A percentile compares a stretch with the other conserved stretches of the same genome.
Evolutionary conservation across 2,797 vertebrate species (phyloP).

Genomic region (Arrhamphus sclerolepis): DNA sequence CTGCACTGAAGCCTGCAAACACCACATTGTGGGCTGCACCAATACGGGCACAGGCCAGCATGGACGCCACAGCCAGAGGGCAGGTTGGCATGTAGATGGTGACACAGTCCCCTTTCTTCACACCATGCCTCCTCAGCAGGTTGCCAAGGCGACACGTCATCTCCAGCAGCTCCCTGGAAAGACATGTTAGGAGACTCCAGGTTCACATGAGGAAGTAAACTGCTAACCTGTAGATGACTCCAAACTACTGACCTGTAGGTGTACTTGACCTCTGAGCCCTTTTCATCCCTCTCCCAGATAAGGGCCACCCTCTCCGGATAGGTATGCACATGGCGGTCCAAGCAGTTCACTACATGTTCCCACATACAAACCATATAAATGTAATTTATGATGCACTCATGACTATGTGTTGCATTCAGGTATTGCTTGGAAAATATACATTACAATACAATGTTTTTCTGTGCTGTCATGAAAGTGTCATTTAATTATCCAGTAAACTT

Average conservation of each 20-base stretch:
- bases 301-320: constrained; percentile 88
- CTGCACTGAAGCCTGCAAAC: constrained; percentile 94
- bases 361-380: constrained; percentile 8
- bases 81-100: constrained; percentile 94
- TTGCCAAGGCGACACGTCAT: constrained; percentile 94
- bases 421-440: background rate
- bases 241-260: constrained; percentile 86
- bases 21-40: constrained; percentile 91
- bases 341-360: constrained; percentile 87
- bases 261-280: constrained; percentile 88
- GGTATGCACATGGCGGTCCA: constrained; percentile 89
- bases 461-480: background rate
- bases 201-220: too few relatives aligned
- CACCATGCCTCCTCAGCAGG: constrained; percentile 86
- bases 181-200: background rate
- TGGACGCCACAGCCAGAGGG: constrained; percentile 90
- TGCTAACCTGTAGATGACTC: background rate
- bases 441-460: background rate
- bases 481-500: background rate
- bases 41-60: constrained; percentile 93
- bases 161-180: constrained; percentile 89
- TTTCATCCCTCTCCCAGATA: constrained; percentile 96
- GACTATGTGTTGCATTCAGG: constrained; percentile 12
- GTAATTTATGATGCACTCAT: background rate
- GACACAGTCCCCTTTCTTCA: constrained; percentile 88